Percentiles rank a stretch among this genome's conserved stretches.
phyloP scores from a whole-genome alignment of 2,888 invertebrate genomes.

The Calameuta filiformis region DNA sequence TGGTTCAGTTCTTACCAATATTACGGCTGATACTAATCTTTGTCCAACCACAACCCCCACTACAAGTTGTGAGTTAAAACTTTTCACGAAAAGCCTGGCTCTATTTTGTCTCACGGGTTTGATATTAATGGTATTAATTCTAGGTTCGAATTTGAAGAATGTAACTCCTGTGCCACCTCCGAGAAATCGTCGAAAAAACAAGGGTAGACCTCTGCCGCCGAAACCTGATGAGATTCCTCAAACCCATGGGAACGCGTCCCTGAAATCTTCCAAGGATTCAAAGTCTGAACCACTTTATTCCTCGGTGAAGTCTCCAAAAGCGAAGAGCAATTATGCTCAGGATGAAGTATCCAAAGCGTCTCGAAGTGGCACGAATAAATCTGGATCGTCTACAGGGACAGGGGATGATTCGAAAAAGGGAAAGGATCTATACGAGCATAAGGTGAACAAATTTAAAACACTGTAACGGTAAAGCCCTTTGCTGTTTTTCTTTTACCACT shows the following conservation, averaged over 20 bases:
- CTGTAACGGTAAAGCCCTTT: not conserved
- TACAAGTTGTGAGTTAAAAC: conserved; percentile 42
- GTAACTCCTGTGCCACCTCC: conserved; percentile 60
- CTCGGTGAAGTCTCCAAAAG: conserved; percentile 43
- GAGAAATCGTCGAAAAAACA: conserved; percentile 46
- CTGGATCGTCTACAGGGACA: conserved; percentile 1
- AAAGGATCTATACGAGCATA: conserved; percentile 53
- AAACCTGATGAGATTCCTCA: conserved; percentile 51
- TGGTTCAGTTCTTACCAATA: conserved; percentile 49
- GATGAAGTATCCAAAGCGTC: conserved; percentile 13
- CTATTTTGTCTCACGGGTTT: not conserved
- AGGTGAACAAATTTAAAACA: conserved; percentile 35
- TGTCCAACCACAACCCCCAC: conserved; percentile 40
- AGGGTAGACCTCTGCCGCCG: conserved; percentile 54
- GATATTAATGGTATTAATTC: not conserved
- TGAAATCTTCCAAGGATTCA: conserved; percentile 21
- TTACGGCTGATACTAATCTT: conserved; percentile 44
- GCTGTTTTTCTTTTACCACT: not conserved
- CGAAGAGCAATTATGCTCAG: conserved; percentile 25
- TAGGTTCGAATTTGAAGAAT: conserved; percentile 49
- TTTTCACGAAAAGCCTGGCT: not conserved
- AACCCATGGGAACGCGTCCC: conserved; percentile 32
- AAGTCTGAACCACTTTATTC: conserved; percentile 53
- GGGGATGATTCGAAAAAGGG: conserved; percentile 30
- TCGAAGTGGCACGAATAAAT: conserved; percentile 2